Percentiles rank a stretch among this genome's conserved stretches.
phyloP scores from a whole-genome alignment of 2,797 vertebrate genomes.

The Lerista edwardsae region DNA sequence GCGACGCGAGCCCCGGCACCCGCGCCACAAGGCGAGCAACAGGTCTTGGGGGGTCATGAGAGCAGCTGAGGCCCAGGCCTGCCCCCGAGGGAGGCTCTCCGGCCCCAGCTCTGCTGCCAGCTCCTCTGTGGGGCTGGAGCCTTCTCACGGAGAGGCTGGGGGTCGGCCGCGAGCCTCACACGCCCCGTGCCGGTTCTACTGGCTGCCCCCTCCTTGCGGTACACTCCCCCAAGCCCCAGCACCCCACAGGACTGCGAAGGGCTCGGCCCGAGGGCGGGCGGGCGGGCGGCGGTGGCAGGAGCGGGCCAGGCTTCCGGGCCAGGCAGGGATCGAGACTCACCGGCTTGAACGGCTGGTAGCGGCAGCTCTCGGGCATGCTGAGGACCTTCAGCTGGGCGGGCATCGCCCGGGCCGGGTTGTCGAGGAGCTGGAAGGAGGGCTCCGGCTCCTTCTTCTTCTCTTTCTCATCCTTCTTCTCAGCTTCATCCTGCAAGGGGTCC shows the following conservation, averaged over 20 bases:
- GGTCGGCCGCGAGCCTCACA: no score
- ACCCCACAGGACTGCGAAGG: no score
- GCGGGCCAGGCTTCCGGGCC: accelerated
- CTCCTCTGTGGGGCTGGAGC: no score
- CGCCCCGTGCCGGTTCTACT: no score
- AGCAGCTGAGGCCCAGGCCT: no score
- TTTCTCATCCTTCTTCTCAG: slow-evolving; percentile 91
- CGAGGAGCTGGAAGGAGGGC: slow-evolving; percentile 93
- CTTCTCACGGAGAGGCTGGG: no score
- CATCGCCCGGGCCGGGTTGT: slow-evolving; percentile 97
- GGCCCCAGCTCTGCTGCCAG: no score
- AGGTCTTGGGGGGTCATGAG: no score
- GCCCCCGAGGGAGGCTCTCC: not conserved
- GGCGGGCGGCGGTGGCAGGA: not conserved
- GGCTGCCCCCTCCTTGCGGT: no score
- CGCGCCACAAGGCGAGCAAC: not conserved
- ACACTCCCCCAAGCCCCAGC: no score
- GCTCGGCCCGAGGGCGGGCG: no score
- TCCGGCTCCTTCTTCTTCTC: slow-evolving; percentile 98
- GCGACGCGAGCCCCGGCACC: no score
- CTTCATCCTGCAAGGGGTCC: slow-evolving; percentile 76
- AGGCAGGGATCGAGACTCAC: slow-evolving; percentile 74
- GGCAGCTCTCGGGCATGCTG: slow-evolving; percentile 91
- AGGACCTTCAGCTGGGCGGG: slow-evolving; percentile 97
- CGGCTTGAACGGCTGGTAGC: slow-evolving; percentile 98